Base-by-base conservation (phyloP, 2,888 invertebrate genomes). In the Cephalotes varians region DNA sequence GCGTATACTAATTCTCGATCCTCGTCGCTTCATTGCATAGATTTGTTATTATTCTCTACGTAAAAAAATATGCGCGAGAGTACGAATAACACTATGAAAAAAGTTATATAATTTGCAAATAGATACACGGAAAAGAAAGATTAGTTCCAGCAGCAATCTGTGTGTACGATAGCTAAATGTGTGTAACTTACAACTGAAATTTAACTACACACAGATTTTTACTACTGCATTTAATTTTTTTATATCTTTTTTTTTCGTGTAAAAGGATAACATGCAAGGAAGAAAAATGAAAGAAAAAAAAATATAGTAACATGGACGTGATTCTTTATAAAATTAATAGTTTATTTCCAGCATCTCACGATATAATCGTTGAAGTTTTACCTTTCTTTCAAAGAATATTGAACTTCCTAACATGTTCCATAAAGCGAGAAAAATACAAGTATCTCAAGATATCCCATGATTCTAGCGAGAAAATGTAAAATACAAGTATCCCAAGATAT, bases 331-430 rank as follows among this genome's bases (percentile, higher is more conserved):
- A 62, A 37, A 21, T 21, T 37, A 64, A 37, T 62, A 62, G 12
- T 40, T 37, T 62, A 40, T 40, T 64, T 64, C 21, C 7, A 25
- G 37, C 40, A 40, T 40, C 12, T n/a, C 62, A 21, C 6, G 37
- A 60, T 60, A n/a, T 60, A n/a, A n/a, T 60, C 34, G 31, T 31
- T n/a, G 31, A 12, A 12, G 62, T 21, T 62, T 64, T 25, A 64
- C 7, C 40, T 40, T 40, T 40, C 18, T 64, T 40, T 40, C 40
- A 40, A 15, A 25, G 25, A 40, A 21, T 44, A 64, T 40, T 25
- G 25, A 34, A 44, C 15, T 25, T 64, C 18, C 25, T 40, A 25
- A 64, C 2, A 10, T 9, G 15, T 37, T 34, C 12, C 15, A 25
- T 40, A 4, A 40, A 64, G n/a, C 44, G 44, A 47, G 44, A 47